Conservation (phyloP, 2,113 vertebrate genomes). For the Orthonyx spaldingii region DNA sequence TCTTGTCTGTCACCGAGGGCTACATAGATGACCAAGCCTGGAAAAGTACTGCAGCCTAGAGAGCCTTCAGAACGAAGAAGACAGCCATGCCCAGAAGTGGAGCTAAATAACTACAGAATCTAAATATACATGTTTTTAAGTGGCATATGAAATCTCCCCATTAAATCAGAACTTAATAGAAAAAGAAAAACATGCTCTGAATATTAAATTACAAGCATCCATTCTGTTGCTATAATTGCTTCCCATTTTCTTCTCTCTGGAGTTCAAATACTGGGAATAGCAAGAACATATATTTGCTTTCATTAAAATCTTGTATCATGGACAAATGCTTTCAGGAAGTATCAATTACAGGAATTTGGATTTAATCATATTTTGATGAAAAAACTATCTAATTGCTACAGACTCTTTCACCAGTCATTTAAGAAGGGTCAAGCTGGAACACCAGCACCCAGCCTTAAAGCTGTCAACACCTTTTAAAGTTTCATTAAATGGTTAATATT, state of each 20-base stretch:
- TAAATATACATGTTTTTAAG: not conserved
- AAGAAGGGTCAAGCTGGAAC: not conserved
- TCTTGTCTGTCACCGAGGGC: slow-evolving; percentile 17
- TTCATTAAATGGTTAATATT: not conserved
- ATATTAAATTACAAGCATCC: not conserved
- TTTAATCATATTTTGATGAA: slow-evolving; percentile 27
- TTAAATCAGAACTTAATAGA: not conserved
- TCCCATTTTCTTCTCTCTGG: not conserved
- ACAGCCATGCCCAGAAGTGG: not conserved
- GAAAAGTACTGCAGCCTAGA: not conserved
- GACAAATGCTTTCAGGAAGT: not conserved
- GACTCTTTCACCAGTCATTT: not conserved
- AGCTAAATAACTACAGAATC: not conserved
- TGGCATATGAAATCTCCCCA: not conserved
- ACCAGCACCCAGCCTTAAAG: not conserved
- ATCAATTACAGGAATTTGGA: not conserved
- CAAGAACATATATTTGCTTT: not conserved
- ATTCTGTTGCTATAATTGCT: slow-evolving; percentile 9
- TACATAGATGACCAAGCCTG: slow-evolving; percentile 29
- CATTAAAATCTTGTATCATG: not conserved
- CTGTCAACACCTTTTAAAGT: not conserved
- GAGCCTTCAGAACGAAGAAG: not conserved
- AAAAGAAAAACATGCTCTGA: not conserved
- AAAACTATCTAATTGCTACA: slow-evolving; percentile 8
- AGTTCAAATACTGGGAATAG: not conserved